Evolutionary conservation across 37 sponge, comb jelly and placozoan species (phyloP).

Genomic region (Amphimedon queenslandica): DNA sequence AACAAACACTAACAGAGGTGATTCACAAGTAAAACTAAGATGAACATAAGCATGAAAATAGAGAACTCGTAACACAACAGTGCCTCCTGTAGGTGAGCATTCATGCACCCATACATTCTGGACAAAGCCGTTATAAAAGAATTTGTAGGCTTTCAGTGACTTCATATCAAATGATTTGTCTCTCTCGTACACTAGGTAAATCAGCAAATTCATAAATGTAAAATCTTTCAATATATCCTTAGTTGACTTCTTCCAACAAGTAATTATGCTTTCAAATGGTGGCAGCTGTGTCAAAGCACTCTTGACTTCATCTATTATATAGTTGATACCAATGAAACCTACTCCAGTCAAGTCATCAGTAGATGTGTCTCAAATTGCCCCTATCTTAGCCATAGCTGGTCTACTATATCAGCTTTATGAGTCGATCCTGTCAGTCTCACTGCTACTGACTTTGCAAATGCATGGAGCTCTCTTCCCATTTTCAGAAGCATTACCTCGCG

Average conservation of each 20-base stretch:
- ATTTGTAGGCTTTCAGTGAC: conserved; percentile 36
- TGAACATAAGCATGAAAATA: conserved; percentile 20
- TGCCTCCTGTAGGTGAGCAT: not conserved
- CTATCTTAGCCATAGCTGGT: conserved; percentile 13
- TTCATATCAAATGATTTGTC: conserved; percentile 30
- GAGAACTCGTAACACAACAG: not conserved
- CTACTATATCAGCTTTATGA: conserved; percentile 15
- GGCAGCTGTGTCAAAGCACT: conserved; percentile 5
- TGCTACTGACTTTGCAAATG: not conserved
- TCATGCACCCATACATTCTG: conserved; percentile 23
- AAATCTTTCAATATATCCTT: not conserved
- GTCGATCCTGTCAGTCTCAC: conserved; percentile 11
- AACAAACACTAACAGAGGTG: conserved; percentile 7
- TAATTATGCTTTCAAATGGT: conserved; percentile 11
- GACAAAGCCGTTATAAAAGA: conserved; percentile 20
- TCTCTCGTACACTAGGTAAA: conserved; percentile 21
- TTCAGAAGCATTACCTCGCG: not conserved
- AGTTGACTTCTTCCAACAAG: conserved; percentile 3
- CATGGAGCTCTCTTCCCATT: not conserved
- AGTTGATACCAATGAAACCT: not conserved
- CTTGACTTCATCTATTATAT: conserved; percentile 32
- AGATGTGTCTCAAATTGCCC: conserved; percentile 12
- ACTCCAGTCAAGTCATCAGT: conserved; percentile 3
- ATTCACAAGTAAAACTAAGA: conserved; percentile 10
- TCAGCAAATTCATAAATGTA: conserved; percentile 16